Evolutionary conservation across 2,888 invertebrate genomes (phyloP), one percentile per base, ranked within the genome.

Genomic region (Eupithecia vulgata): DNA sequence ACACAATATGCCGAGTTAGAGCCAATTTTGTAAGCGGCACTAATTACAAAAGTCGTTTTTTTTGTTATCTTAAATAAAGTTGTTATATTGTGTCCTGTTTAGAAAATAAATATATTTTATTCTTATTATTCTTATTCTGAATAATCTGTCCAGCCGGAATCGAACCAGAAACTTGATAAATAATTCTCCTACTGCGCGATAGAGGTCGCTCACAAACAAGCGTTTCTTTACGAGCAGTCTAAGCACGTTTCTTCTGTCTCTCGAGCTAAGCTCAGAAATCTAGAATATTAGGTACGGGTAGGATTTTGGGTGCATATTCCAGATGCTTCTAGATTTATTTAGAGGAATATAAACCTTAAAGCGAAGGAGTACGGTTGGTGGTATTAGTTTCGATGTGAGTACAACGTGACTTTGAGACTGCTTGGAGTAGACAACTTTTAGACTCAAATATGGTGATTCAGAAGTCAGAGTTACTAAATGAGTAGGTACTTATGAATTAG

Each of bases 201-300:
- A 21, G 52, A 52, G 10, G 21, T 52, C 52, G 12, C 12, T 52
- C 52, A 25, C 52, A 52, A 25, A 52, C 21, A 52, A n/a, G 52
- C 21, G 5, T 52, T 52, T 52, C 52, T 52, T 21, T 52, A 52
- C 21, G 21, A 12, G 52, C 12, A 52, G 52, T 52, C 52, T 21
- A 25, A 25, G 52, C 52, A 52, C 52, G 52, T 25, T 5, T 25
- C 52, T 52, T 52, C 52, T 21, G 21, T 25, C 52, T 21, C 52
- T 25, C 4, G 52, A 25, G 21, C 52, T 52, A 21, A 52, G 21
- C 52, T 52, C 21, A 25, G 52, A 52, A 21, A 52, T 52, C 52
- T 52, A 52, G 52, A 52, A 21, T 52, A 52, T 52, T 52, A 52
- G 52, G 57, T 25, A 57, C 57, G 57, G 25, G 12, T 25, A 57